Evolutionary conservation across 1,140 invertebrate species (phyloP), one percentile per base, ranked within the genome.

Genomic region (Zophobas atratus): DNA sequence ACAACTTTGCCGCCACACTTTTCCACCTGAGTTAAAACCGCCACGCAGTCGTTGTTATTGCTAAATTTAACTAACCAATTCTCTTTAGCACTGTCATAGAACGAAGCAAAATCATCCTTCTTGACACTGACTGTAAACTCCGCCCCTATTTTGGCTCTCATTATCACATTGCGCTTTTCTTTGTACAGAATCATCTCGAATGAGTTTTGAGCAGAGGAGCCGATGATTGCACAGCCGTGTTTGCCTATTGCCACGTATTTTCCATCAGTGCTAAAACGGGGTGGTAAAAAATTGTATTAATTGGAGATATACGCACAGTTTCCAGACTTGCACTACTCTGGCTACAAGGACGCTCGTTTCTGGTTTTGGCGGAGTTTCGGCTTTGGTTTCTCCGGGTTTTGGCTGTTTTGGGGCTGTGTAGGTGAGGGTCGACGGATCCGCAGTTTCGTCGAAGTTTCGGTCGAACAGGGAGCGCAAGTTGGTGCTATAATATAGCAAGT

Each of bases 361-460:
- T 33, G 56, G 8, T 46, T 77, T 79, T 78, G 67, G 33, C 6
- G 38, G 34, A 41, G 75, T 57, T 5, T 8, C 20, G 34, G 4
- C 70, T 67, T 49, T 8, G 1, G 36, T 20, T 67, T 41, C 60
- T 32, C 6, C 20, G 34, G 6, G 8, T 73, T 56, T 81, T 43
- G 81, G 82, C 74, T 83, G 81, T 77, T 82, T 82, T 2, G 82
- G 82, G 32, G 82, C 81, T 3, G 80, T 80, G 55, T 83, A 83
- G 36, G 46, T 80, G 49, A 83, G 78, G 75, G 63, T 77, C 49
- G 73, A 32, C 60, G 71, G 56, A n/a, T 70, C 76, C 8, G 55
- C 48, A 43, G 20, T 20, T 36, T 8, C 55, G 20, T 3, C 34
- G 34, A 6, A 60, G 34, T 46, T 20, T 41, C 5, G 35, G 6